Evolutionary conservation across 2,797 vertebrate species (phyloP).

Genomic region (Semaprochilodus insignis): DNA sequence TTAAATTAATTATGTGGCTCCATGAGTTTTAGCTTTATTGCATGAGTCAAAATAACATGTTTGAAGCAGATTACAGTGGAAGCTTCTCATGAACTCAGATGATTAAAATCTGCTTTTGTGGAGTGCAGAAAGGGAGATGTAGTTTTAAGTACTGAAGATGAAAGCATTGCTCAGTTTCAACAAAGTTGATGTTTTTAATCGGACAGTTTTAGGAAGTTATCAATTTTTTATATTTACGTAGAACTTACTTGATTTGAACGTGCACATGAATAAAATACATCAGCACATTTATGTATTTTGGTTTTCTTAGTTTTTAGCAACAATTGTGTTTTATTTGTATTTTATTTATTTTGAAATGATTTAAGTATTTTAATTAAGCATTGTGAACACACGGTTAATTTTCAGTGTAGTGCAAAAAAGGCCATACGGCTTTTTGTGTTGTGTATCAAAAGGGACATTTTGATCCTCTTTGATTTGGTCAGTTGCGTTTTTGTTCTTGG

Average conservation of each 20-base stretch:
- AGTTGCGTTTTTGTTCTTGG: slow-evolving; percentile 79
- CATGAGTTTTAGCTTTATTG: not conserved
- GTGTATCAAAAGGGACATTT: slow-evolving; percentile 65
- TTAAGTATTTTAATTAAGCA: not conserved
- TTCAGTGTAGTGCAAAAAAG: not conserved
- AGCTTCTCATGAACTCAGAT: not conserved
- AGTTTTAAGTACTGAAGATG: not conserved
- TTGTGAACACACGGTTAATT: not conserved
- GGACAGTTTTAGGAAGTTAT: not conserved
- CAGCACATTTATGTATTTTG: not conserved
- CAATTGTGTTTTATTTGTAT: not conserved
- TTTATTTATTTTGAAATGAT: not conserved
- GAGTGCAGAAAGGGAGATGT: not conserved
- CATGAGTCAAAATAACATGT: not conserved
- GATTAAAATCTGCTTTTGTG: not conserved
- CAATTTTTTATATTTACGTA: not conserved
- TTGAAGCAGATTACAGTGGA: slow-evolving; percentile 3
- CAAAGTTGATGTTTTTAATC: not conserved
- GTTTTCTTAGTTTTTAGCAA: too few species aligned
- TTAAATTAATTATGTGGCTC: not conserved
- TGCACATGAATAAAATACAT: not conserved
- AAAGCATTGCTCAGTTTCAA: not conserved
- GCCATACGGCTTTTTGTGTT: slow-evolving; percentile 52
- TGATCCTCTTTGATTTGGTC: slow-evolving; percentile 75
- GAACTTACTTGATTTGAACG: not conserved